Base-by-base conservation (phyloP, 1,140 invertebrate genomes). In the Agraylea sexmaculata region DNA sequence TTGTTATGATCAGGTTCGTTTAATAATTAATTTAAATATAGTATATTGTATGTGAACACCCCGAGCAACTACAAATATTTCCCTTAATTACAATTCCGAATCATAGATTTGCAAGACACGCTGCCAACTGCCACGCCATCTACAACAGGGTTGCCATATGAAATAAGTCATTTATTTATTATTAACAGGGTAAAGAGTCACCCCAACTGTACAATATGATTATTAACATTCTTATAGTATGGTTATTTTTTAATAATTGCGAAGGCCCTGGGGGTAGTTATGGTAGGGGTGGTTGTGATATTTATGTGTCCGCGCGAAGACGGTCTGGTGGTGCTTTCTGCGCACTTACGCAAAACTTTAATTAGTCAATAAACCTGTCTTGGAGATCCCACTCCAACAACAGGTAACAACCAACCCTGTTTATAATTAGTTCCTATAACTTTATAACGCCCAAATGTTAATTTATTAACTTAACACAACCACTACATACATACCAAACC, bases 281-380 rank as follows among this genome's bases (percentile, higher is more conserved):
- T 33, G 41, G 41, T 5, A 20, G 13, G 10, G 30, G 41, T 19
- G 41, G 42, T 20, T 37, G 47, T n/a, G n/a, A n/a, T 49, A 49
- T 49, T 49, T 45, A 49, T 49, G 43, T 40, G 43, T 45, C 45
- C 47, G n/a, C 43, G 40, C 43, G 36, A 38, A 49, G 47, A 49
- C 45, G 43, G 47, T 49, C 43, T 45, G 42, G 43, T 49, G 47
- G 38, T 49, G 37, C 47, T 45, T 43, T 49, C 47, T n/a, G n/a
- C n/a, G n/a, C n/a, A n/a, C 47, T 49, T 49, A 49, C 47, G 62
- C 62, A 64, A 64, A 66, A 66, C 58, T 64, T 66, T 62, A 66
- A 66, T 66, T 66, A 66, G 63, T 59, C 56, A 59, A 66, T 66
- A 66, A 66, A 66, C 57, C 62, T 66, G 62, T 66, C 63, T 51